Percentiles rank a stretch among this genome's conserved stretches.
These are phyloP conservation scores for Ligdia adustata DNA, from an alignment of 2,888 invertebrate species.

Conservation along the genomic window DNA sequence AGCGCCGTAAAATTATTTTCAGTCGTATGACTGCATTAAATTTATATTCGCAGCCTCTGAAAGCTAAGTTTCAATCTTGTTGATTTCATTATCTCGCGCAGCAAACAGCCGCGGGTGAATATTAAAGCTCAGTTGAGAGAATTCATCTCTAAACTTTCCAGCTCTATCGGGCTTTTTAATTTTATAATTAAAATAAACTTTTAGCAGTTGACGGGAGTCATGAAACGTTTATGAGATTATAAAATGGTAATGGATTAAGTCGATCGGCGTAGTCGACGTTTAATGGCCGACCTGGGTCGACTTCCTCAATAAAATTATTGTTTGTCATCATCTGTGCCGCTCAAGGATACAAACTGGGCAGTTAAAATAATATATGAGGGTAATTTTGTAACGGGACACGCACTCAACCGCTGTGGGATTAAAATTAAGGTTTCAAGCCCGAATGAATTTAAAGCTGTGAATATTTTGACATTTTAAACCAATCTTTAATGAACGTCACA, in stretches of 20 bases:
- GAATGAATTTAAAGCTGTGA: neutral
- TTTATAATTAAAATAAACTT: slow-evolving; percentile 63
- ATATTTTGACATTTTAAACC: neutral
- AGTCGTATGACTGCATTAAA: slow-evolving; percentile 8
- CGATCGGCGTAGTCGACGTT: slow-evolving; percentile 69
- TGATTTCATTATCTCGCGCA: slow-evolving; percentile 32
- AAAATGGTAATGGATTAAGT: slow-evolving; percentile 80
- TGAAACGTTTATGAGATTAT: slow-evolving; percentile 79
- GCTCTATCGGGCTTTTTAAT: slow-evolving; percentile 43
- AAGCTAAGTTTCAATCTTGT: slow-evolving; percentile 27
- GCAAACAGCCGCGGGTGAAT: slow-evolving; percentile 29
- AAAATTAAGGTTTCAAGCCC: neutral
- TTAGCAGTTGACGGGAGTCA: slow-evolving; percentile 66
- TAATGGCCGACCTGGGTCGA: slow-evolving; percentile 71
- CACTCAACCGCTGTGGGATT: slow-evolving; percentile 3
- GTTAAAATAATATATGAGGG: slow-evolving; percentile 35
- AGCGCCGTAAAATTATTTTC: no score
- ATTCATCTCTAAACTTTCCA: slow-evolving; percentile 33
- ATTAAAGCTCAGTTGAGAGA: slow-evolving; percentile 29
- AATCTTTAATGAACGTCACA: no score
- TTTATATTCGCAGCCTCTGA: slow-evolving; percentile 8
- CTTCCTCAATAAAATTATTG: slow-evolving; percentile 81
- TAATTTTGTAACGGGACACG: slow-evolving; percentile 30
- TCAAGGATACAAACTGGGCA: slow-evolving; percentile 40
- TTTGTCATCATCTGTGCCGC: slow-evolving; percentile 50